phyloP scores from a whole-genome alignment of 2,797 vertebrate species.

The Danio kyathit region DNA sequence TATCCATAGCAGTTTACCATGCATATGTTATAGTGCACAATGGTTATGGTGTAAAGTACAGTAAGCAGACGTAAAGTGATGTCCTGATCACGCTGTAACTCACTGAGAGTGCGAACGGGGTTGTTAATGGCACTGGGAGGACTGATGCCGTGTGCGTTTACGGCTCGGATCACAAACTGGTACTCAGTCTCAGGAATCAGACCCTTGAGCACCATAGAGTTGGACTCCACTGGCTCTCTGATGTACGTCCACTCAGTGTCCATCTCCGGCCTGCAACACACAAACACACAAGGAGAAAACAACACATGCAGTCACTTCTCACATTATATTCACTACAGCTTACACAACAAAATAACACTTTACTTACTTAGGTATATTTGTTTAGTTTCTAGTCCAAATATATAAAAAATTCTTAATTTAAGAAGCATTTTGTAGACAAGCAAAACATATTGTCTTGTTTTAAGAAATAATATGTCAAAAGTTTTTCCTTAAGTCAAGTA shows the following conservation, averaged over 20 bases:
- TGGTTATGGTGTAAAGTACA: not conserved
- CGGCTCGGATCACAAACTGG: conserved; percentile 89
- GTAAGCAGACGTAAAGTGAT: conserved; percentile 22
- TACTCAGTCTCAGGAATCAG: conserved; percentile 89
- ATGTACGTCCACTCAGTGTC: conserved; percentile 92
- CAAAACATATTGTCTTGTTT: too few species aligned
- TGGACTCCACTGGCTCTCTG: conserved; percentile 87
- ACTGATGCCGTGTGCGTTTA: conserved; percentile 86
- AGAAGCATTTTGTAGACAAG: too few species aligned
- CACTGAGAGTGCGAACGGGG: conserved; percentile 84
- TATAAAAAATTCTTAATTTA: too few species aligned
- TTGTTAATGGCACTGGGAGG: conserved; percentile 84
- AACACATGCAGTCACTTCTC: too few species aligned
- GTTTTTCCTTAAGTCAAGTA: too few species aligned
- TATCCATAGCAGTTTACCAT: not conserved
- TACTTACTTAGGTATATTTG: too few species aligned
- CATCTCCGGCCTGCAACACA: conserved; percentile 85
- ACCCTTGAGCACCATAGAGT: conserved; percentile 93
- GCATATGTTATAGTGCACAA: not conserved
- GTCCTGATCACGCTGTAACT: conserved; percentile 65
- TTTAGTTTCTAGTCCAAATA: too few species aligned
- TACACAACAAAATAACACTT: too few species aligned
- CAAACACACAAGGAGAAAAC: conserved; percentile 54
- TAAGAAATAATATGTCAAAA: too few species aligned
- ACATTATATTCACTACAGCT: too few species aligned